A percentile compares a stretch with the other conserved stretches of the same genome.
These are phyloP conservation scores for Odontamblyopus rebecca DNA, from an alignment of 2,797 vertebrate species.

Conservation along the genomic window DNA sequence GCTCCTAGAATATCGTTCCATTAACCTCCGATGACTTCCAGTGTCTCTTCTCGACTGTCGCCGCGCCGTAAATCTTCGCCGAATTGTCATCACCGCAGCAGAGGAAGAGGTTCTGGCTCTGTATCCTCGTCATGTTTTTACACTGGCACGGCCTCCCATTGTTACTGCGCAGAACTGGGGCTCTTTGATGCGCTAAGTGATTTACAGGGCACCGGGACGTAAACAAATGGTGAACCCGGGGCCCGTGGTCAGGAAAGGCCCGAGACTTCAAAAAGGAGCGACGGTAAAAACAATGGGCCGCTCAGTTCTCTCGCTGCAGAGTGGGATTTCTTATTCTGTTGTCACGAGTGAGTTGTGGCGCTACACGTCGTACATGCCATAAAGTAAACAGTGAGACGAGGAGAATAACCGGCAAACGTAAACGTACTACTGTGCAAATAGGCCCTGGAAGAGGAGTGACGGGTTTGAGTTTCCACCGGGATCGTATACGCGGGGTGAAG, in stretches of 20 bases:
- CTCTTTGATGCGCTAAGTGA: slow-evolving; percentile 83
- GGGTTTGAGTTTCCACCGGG: neutral
- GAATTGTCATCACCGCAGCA: slow-evolving; percentile 68
- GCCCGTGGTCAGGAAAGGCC: slow-evolving; percentile 74
- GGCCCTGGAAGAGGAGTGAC: neutral
- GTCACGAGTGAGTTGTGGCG: slow-evolving; percentile 8
- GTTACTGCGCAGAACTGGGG: slow-evolving; percentile 63
- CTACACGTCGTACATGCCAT: neutral
- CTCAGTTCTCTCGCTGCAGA: slow-evolving; percentile 15
- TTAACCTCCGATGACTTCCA: slow-evolving; percentile 29
- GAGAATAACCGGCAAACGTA: neutral
- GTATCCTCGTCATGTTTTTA: slow-evolving; percentile 78
- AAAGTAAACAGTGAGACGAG: neutral
- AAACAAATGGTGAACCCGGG: slow-evolving; percentile 77
- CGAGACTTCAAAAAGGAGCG: slow-evolving; percentile 74
- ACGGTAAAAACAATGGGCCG: slow-evolving; percentile 67
- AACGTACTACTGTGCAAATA: neutral
- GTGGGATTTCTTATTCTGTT: slow-evolving; percentile 7
- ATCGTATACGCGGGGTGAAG: neutral
- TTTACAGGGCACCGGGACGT: slow-evolving; percentile 74
- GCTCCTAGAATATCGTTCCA: neutral
- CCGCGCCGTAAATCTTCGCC: slow-evolving; percentile 64
- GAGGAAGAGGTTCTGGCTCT: slow-evolving; percentile 72
- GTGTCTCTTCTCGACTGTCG: slow-evolving; percentile 40
- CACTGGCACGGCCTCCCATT: slow-evolving; percentile 69